Base-by-base conservation (phyloP, 53 echinoderm and acorn worm genomes). In the Apostichopus leukothele region DNA sequence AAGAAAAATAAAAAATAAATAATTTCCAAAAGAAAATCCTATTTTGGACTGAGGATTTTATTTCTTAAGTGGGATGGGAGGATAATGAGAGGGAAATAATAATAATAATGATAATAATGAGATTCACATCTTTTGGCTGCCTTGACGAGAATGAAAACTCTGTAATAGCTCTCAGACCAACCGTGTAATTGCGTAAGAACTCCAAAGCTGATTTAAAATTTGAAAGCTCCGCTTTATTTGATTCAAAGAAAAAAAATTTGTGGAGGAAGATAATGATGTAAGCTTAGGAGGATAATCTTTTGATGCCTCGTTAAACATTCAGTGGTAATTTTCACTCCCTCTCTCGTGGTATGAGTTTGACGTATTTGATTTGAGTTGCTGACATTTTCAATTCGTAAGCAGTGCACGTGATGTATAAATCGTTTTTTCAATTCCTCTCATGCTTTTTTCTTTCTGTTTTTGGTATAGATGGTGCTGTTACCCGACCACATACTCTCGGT, bases 81-180 rank as follows among this genome's bases (percentile, higher is more conserved):
- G 23, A 77, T 57, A 57, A 57, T 9, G 71, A 71, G 71, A 5
- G 20, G 71, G 63, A 63, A 6, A 63, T 63, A 63, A 13, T 16
- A 9, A 13, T 63, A 16, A 16, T 11, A 4, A 79, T 13, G 51
- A 14, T 13, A 79, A 16, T 81, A 81, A 81, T 55, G 21, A 59
- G 81, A 81, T 81, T 81, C 55, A 39, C 59, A 21, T 25, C 55
- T 81, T 81, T 81, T 52, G 52, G 50, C 54, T 23, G 19, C 51
- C 50, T 21, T 54, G 81, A 54, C 21, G 81, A 81, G 81, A 81
- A 81, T 81, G 81, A 81, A 59, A 81, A 20, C 55, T 25, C 81
- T 81, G 81, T 81, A 81, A 81, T 81, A 81, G 59, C 81, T 21
- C 39, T 81, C 81, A 81, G 55, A 81, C 81, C 55, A 81, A 59